Evolutionary conservation across 1,140 invertebrate genomes (phyloP).

Genomic region (Caenorhabditis brenneri): DNA sequence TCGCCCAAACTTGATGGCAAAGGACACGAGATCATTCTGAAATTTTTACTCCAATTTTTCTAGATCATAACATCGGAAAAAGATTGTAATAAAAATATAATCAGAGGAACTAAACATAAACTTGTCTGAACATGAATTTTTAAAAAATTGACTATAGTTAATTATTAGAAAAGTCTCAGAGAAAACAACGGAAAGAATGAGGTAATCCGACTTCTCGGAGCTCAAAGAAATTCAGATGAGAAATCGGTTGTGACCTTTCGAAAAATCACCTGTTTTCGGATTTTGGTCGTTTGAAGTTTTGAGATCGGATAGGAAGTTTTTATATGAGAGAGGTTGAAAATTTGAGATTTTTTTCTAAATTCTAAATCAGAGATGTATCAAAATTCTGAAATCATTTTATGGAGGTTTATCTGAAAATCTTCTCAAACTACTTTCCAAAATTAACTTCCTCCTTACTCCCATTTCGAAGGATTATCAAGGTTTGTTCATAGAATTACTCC

Average conservation of each 20-base stretch:
- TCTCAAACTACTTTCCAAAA: too few species aligned
- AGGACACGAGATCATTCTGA: constrained; percentile 5
- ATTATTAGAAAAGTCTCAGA: not conserved
- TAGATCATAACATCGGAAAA: not conserved
- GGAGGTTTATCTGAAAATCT: too few species aligned
- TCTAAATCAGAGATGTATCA: too few species aligned
- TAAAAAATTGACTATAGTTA: too few species aligned
- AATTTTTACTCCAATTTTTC: not conserved
- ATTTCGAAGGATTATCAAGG: too few species aligned
- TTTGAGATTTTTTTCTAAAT: too few species aligned
- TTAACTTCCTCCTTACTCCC: too few species aligned
- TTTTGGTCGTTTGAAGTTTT: not conserved
- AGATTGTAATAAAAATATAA: not conserved
- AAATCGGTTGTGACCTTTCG: not conserved
- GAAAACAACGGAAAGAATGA: not conserved
- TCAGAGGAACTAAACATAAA: not conserved
- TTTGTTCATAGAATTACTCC: too few species aligned
- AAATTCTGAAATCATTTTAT: too few species aligned
- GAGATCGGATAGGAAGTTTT: not conserved
- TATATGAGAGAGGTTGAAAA: too few species aligned
- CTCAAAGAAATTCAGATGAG: not conserved
- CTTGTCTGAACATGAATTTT: too few species aligned
- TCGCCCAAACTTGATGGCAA: not conserved
- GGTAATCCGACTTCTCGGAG: not conserved
- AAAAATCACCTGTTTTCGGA: not conserved